These are phyloP conservation scores for Agrotis segetum DNA, from an alignment of 2,888 invertebrate genomes.

Conservation along the genomic window DNA sequence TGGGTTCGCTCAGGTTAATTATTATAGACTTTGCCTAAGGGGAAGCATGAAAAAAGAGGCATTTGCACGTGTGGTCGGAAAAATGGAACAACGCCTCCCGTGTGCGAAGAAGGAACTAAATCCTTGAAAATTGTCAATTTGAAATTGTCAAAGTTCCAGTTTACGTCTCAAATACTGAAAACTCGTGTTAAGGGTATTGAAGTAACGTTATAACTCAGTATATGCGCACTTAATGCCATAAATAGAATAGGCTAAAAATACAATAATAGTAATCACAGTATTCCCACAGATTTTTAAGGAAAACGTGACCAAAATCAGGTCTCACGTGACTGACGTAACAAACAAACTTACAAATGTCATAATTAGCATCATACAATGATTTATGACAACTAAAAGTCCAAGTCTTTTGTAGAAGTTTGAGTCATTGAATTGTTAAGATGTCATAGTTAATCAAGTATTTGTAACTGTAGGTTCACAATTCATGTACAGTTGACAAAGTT, in stretches of 20 bases:
- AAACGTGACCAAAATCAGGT: not conserved
- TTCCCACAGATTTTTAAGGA: slow-evolving; percentile 4
- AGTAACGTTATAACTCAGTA: not conserved
- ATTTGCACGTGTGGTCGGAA: too few relatives aligned
- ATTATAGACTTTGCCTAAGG: too few relatives aligned
- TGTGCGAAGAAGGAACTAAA: too few relatives aligned
- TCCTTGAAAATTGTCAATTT: too few relatives aligned
- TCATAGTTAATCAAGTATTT: not conserved
- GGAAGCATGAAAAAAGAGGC: too few relatives aligned
- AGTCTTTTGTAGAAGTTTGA: not conserved
- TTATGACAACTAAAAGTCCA: not conserved
- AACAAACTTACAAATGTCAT: not conserved
- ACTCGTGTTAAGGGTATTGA: too few relatives aligned
- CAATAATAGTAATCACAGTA: not conserved
- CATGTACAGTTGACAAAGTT: too few relatives aligned
- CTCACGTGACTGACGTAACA: slow-evolving; percentile 10
- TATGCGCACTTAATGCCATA: not conserved
- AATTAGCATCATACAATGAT: not conserved
- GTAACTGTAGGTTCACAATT: not conserved
- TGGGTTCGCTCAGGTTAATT: too few relatives aligned
- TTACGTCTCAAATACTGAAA: too few relatives aligned
- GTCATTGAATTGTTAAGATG: not conserved
- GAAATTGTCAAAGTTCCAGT: too few relatives aligned
- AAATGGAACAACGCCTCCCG: too few relatives aligned
- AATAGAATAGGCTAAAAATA: not conserved